A percentile compares a stretch with the other conserved stretches of the same genome.
Conservation (phyloP, 2,797 vertebrate species). For the Chaenodraco wilsoni region DNA sequence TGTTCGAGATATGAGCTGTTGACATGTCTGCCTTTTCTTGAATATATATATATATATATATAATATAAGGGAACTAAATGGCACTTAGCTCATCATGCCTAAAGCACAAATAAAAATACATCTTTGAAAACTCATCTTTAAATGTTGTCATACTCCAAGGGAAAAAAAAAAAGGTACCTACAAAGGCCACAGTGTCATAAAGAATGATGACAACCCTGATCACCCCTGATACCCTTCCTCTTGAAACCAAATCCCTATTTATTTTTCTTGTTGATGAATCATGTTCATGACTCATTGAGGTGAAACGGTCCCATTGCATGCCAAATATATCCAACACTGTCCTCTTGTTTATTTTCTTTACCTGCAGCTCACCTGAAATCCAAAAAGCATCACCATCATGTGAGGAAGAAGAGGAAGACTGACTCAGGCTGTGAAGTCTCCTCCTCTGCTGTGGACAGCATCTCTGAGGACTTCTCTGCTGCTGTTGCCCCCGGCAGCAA, state of each 20-base stretch:
- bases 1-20: too few relatives aligned
- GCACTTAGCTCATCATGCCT: too few relatives aligned
- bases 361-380: constrained; percentile 91
- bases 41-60: too few relatives aligned
- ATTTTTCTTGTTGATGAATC: background rate
- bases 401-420: constrained; percentile 87
- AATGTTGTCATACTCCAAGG: too few relatives aligned
- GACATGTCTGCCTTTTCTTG: too few relatives aligned
- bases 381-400: constrained; percentile 89
- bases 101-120: too few relatives aligned
- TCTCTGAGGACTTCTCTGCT: constrained; percentile 33
- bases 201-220: background rate
- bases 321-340: background rate
- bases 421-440: constrained; percentile 49
- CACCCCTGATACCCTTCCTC: background rate
- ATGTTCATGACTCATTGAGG: background rate
- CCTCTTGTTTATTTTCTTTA: background rate
- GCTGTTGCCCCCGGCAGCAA: constrained; percentile 33
- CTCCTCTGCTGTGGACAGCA: constrained; percentile 17
- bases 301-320: background rate
- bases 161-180: background rate
- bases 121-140: too few relatives aligned
- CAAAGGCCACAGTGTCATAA: background rate
- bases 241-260: too few relatives aligned
- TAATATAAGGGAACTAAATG: too few relatives aligned